These are phyloP conservation scores for Lagodon rhomboides DNA, from an alignment of 2,797 vertebrate genomes.

Conservation along the genomic window DNA sequence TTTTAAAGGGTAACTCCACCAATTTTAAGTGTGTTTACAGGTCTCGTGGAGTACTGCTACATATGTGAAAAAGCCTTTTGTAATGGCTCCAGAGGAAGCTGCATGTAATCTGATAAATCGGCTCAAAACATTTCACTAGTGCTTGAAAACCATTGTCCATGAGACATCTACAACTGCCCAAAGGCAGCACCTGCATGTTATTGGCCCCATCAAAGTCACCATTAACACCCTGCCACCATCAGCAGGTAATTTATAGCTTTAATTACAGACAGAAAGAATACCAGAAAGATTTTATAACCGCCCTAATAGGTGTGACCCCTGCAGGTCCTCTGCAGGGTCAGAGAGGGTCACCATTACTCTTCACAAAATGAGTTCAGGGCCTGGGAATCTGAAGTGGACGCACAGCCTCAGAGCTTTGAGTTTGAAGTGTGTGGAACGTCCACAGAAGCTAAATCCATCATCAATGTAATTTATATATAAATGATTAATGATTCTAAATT, in stretches of 20 bases:
- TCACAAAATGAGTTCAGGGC: slow-evolving; percentile 58
- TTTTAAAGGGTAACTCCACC: background rate
- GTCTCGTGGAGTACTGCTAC: too few species aligned
- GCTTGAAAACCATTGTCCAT: slow-evolving; percentile 16
- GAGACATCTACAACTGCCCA: slow-evolving; percentile 16
- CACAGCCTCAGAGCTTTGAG: background rate
- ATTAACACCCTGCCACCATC: slow-evolving; percentile 78
- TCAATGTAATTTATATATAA: background rate
- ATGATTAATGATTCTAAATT: background rate
- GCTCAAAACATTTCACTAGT: background rate
- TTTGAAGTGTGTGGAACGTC: background rate
- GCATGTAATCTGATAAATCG: too few species aligned
- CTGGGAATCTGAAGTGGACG: slow-evolving; percentile 48
- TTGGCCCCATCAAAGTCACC: slow-evolving; percentile 68
- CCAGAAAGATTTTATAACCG: slow-evolving; percentile 70
- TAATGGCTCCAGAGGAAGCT: too few species aligned
- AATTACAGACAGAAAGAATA: slow-evolving; percentile 82
- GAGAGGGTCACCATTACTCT: slow-evolving; percentile 73
- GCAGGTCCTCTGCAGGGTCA: slow-evolving; percentile 68
- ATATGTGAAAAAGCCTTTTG: too few species aligned
- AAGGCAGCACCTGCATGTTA: slow-evolving; percentile 73
- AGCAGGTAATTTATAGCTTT: slow-evolving; percentile 82
- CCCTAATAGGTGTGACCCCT: slow-evolving; percentile 72
- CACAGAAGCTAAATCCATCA: background rate
- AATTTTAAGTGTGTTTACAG: too few species aligned